These are phyloP conservation scores for Cephalopachus bancanus DNA, from an alignment of 2,797 vertebrate genomes.

Conservation along the genomic window DNA sequence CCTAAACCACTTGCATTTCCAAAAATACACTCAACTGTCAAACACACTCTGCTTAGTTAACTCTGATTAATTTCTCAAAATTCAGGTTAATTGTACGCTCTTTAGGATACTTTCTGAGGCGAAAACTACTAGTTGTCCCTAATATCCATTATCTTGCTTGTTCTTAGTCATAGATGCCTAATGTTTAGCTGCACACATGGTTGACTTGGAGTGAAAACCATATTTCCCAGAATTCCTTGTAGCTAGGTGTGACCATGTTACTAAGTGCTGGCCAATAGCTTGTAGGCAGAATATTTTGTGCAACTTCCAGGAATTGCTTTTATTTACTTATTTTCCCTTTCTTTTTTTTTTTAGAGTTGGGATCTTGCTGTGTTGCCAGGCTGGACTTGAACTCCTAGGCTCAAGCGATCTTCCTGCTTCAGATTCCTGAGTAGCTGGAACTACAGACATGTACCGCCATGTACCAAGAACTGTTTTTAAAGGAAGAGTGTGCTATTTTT, in stretches of 20 bases:
- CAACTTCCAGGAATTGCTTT: background rate
- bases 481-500: background rate
- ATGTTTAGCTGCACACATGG: background rate
- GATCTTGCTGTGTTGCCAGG: background rate
- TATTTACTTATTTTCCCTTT: background rate
- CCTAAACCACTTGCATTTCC: background rate
- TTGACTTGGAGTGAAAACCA: slow-evolving; percentile 1
- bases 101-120: background rate
- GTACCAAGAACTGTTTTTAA: background rate
- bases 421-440: background rate
- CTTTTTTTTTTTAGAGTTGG: background rate
- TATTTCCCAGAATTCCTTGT: slow-evolving; percentile 59
- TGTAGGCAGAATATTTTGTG: background rate
- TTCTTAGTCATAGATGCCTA: background rate
- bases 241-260: background rate
- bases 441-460: background rate
- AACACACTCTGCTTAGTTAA: slow-evolving; percentile 6
- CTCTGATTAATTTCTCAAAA: slow-evolving; percentile 19
- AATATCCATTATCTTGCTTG: background rate
- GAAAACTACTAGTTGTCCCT: background rate
- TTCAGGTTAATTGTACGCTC: background rate
- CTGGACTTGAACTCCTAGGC: background rate
- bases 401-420: background rate
- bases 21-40: background rate
- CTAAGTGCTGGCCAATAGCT: background rate